phyloP scores from a whole-genome alignment of 2,888 invertebrate genomes.

The Unio pictorum region DNA sequence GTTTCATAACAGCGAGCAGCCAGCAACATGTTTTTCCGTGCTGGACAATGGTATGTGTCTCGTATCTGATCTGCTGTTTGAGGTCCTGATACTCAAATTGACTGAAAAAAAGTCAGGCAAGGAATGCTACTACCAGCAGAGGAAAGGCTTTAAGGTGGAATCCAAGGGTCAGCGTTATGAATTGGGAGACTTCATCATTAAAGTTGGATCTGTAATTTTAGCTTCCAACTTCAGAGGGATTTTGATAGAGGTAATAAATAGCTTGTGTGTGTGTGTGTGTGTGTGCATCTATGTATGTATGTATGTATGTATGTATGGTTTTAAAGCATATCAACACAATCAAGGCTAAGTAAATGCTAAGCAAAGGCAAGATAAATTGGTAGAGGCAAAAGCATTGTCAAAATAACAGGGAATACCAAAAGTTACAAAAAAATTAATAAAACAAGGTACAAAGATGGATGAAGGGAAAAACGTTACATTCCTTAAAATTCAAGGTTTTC shows the following conservation, averaged over 20 bases:
- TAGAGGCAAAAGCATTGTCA: too few relatives aligned
- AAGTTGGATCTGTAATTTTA: constrained; percentile 92
- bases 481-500: too few relatives aligned
- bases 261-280: too few relatives aligned
- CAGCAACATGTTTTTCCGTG: constrained; percentile 93
- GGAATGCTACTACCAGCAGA: constrained; percentile 83
- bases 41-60: constrained; percentile 88
- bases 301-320: too few relatives aligned
- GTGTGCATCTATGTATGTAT: too few relatives aligned
- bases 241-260: constrained; percentile 82
- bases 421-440: too few relatives aligned
- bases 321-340: too few relatives aligned
- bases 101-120: constrained; percentile 71
- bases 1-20: constrained; percentile 96
- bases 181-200: constrained; percentile 90
- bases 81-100: constrained; percentile 91
- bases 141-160: constrained; percentile 82
- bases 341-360: too few relatives aligned
- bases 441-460: too few relatives aligned
- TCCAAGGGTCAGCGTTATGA: constrained; percentile 80
- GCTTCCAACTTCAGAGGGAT: constrained; percentile 92
- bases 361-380: too few relatives aligned
- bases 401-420: too few relatives aligned
- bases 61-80: constrained; percentile 92
- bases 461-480: too few relatives aligned